A percentile compares a stretch with the other conserved stretches of the same genome.
Evolutionary conservation across 2,888 invertebrate species (phyloP).

Genomic region (Pyrgus malvae): DNA sequence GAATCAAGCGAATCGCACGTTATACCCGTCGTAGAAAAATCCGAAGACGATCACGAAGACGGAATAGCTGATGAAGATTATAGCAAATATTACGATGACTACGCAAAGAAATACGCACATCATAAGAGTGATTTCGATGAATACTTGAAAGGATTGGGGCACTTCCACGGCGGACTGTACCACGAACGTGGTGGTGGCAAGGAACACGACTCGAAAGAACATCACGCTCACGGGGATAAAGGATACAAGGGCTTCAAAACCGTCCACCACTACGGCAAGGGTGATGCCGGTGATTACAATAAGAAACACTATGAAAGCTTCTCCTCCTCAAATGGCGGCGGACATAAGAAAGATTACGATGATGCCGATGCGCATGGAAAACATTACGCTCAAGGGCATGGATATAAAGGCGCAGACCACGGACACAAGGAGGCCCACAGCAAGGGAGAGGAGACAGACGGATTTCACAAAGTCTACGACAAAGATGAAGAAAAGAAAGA

Average conservation of each 20-base stretch:
- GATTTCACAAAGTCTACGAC: conserved; percentile 85
- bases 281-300: conserved; percentile 78
- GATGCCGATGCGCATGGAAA: conserved; percentile 74
- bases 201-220: conserved; percentile 62
- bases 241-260: conserved; percentile 76
- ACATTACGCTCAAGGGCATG: conserved; percentile 73
- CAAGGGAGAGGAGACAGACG: conserved; percentile 84
- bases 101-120: conserved; percentile 51
- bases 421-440: conserved; percentile 76
- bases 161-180: conserved; percentile 53
- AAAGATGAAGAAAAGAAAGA: conserved; percentile 88
- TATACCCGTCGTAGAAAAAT: conserved; percentile 67
- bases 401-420: conserved; percentile 77
- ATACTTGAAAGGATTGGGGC: conserved; percentile 56
- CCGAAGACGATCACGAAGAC: conserved; percentile 47
- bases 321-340: conserved; percentile 74
- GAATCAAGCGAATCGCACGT: conserved; percentile 48
- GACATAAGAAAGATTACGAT: conserved; percentile 76
- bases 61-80: conserved; percentile 63
- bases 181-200: conserved; percentile 63
- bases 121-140: conserved; percentile 52
- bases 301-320: conserved; percentile 77
- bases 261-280: conserved; percentile 76
- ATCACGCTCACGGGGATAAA: conserved; percentile 74
- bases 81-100: conserved; percentile 54